Percentiles rank a stretch among this genome's conserved stretches.
Conservation (phyloP, 2,888 invertebrate genomes). For the Schrankia costaestrigalis region DNA sequence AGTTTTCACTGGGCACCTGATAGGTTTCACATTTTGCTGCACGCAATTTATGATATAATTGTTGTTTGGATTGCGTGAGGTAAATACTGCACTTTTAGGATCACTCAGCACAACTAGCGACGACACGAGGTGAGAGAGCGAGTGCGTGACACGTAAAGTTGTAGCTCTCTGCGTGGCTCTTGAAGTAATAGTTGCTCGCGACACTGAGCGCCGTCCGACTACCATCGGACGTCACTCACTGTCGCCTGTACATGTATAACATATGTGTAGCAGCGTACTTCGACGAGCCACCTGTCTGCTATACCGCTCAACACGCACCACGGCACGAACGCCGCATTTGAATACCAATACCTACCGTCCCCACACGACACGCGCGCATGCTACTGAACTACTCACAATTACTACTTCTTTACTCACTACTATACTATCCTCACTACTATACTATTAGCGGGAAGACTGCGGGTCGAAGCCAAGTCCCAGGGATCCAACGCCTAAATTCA, state of each 20-base stretch:
- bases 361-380: slow-evolving; percentile 80
- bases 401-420: slow-evolving; percentile 77
- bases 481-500: slow-evolving; percentile 61
- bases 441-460: slow-evolving; percentile 73
- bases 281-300: slow-evolving; percentile 35
- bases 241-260: slow-evolving; percentile 5
- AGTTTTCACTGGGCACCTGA: slow-evolving; percentile 77
- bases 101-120: slow-evolving; percentile 77
- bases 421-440: slow-evolving; percentile 69
- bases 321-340: slow-evolving; percentile 83
- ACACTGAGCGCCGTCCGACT: slow-evolving; percentile 14
- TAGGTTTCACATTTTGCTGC: slow-evolving; percentile 62
- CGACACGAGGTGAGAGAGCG: slow-evolving; percentile 80
- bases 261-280: slow-evolving; percentile 9
- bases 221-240: slow-evolving; percentile 13
- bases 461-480: slow-evolving; percentile 69
- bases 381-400: slow-evolving; percentile 74
- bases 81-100: slow-evolving; percentile 71
- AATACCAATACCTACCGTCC: slow-evolving; percentile 86
- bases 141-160: slow-evolving; percentile 61
- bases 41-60: slow-evolving; percentile 37
- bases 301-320: slow-evolving; percentile 60
- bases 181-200: slow-evolving; percentile 7
- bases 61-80: slow-evolving; percentile 43
- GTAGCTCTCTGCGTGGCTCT: slow-evolving; percentile 27